Evolutionary conservation across 2,113 vertebrate species (phyloP).

Genomic region (Setophaga petechia): DNA sequence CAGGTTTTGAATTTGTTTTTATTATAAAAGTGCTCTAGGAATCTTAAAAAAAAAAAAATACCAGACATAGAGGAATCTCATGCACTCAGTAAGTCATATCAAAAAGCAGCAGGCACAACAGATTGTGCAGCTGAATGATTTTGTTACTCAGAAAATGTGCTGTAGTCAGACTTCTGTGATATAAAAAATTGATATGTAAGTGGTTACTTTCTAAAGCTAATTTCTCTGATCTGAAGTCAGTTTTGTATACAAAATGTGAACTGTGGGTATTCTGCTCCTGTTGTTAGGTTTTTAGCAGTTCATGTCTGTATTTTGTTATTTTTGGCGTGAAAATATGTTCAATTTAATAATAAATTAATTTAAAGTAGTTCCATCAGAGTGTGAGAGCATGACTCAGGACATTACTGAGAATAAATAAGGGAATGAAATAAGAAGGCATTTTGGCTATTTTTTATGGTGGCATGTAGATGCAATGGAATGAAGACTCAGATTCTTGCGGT

Average conservation of each 20-base stretch:
- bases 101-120: conserved; percentile 9
- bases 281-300: neutral
- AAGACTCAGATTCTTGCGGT: neutral
- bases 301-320: neutral
- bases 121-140: conserved; percentile 2
- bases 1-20: conserved; percentile 52
- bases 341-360: conserved; percentile 7
- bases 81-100: neutral
- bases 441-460: neutral
- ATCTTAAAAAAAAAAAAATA: neutral
- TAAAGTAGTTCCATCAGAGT: neutral
- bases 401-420: neutral
- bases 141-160: neutral
- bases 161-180: neutral
- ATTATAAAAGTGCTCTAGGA: conserved; percentile 21
- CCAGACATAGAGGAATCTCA: neutral
- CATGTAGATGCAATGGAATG: neutral
- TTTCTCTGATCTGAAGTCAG: neutral
- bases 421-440: neutral
- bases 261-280: neutral
- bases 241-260: neutral
- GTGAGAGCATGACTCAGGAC: neutral
- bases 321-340: neutral
- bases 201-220: neutral
- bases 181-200: neutral